These are phyloP conservation scores for Grapholita molesta DNA, from an alignment of 1,140 invertebrate genomes.

Conservation along the genomic window DNA sequence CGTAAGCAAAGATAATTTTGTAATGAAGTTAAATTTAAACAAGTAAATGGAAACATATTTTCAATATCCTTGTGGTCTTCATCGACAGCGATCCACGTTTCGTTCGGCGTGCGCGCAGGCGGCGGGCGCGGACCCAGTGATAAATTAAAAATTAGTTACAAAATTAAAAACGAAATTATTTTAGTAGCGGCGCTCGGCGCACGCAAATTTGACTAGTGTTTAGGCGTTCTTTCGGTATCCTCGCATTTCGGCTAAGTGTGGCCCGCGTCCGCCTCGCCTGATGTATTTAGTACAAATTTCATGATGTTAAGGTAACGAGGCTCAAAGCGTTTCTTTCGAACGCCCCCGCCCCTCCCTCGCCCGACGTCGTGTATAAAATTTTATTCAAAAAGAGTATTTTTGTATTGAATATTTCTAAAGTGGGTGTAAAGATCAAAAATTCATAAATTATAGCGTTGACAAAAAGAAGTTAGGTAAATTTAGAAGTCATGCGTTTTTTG, in stretches of 20 bases:
- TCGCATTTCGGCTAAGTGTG: conserved; percentile 76
- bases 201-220: conserved; percentile 63
- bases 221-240: conserved; percentile 74
- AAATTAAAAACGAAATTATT: conserved; percentile 73
- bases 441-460: conserved; percentile 76
- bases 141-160: conserved; percentile 65
- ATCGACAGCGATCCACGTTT: conserved; percentile 72
- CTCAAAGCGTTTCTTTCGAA: conserved; percentile 75
- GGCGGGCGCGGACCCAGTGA: conserved; percentile 68
- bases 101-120: conserved; percentile 55
- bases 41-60: conserved; percentile 48
- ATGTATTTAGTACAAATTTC: conserved; percentile 79
- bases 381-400: conserved; percentile 80
- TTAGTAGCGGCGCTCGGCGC: conserved; percentile 31
- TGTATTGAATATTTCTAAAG: conserved; percentile 80
- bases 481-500: conserved; percentile 78
- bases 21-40: conserved; percentile 54
- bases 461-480: conserved; percentile 77
- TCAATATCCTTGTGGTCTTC: conserved; percentile 76
- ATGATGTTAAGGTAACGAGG: conserved; percentile 77
- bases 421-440: conserved; percentile 79
- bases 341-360: conserved; percentile 44
- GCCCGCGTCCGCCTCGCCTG: conserved; percentile 65
- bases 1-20: conserved; percentile 43
- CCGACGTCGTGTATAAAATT: conserved; percentile 76